A percentile compares a stretch with the other conserved stretches of the same genome.
Conservation (phyloP, 2,113 vertebrate genomes). For the human region GRCh38 chr12:128001-128500, state of each 20-base stretch:
- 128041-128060: not conserved
- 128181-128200: not conserved
- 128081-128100: not conserved
- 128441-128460: not conserved
- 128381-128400: accelerated
- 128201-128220: accelerated
- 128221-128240: not conserved
- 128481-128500: not conserved
- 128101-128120: not conserved
- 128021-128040: not conserved
- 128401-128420: not conserved
- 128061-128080: not conserved
- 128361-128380: not conserved
- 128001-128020: not conserved
- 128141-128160: not conserved
- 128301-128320: no score
- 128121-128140: not conserved
- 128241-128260: not conserved
- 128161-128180: not conserved
- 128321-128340: not conserved
- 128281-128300: not conserved
- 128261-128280: not conserved
- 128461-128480: not conserved
- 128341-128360: not conserved
- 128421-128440: not conserved